Percentiles rank a stretch among this genome's conserved stretches.
These are phyloP conservation scores for Mobula birostris DNA, from an alignment of 2,113 vertebrate species.

Conservation along the genomic window DNA sequence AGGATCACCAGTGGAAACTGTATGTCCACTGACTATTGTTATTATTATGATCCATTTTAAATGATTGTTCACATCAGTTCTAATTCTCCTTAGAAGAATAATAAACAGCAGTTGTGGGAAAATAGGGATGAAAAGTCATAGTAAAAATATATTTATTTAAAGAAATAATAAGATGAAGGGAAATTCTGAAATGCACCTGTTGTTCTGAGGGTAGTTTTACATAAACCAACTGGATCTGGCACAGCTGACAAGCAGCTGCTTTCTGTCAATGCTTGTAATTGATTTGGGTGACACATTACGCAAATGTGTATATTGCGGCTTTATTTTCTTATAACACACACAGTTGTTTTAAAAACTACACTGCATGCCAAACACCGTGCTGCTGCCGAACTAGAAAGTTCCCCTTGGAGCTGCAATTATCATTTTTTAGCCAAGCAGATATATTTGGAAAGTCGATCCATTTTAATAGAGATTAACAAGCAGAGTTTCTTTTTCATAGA, in stretches of 20 bases:
- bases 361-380: background rate
- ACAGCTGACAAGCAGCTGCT: constrained; percentile 16
- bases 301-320: background rate
- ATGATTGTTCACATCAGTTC: background rate
- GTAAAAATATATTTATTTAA: background rate
- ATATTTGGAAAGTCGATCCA: background rate
- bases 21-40: background rate
- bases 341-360: background rate
- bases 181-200: background rate
- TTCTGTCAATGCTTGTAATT: background rate
- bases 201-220: background rate
- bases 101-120: background rate
- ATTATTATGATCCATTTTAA: background rate
- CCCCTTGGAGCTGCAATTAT: background rate
- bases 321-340: background rate
- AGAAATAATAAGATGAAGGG: background rate
- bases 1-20: too few species aligned
- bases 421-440: background rate
- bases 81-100: background rate
- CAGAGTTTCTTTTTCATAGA: background rate
- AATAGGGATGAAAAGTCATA: background rate
- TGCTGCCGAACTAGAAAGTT: background rate
- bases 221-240: background rate
- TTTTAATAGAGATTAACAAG: background rate
- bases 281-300: background rate